These are phyloP conservation scores for Gila orcuttii DNA, from an alignment of 2,113 vertebrate species.

Conservation along the genomic window DNA sequence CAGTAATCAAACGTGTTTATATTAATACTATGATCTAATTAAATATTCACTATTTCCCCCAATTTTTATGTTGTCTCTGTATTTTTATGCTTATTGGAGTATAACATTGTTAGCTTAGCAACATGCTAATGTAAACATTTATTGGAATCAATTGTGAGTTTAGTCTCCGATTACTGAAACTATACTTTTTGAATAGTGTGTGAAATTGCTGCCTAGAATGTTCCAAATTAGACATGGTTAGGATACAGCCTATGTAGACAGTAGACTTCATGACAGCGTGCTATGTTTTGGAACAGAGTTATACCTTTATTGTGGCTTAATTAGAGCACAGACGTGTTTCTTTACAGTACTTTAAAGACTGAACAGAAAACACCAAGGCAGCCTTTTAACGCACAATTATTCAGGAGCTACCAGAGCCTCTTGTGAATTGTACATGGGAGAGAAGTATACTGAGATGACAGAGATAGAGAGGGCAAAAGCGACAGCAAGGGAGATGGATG, in stretches of 20 bases:
- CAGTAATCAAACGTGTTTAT: neutral
- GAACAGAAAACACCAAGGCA: constrained; percentile 3
- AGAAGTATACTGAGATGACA: constrained; percentile 18
- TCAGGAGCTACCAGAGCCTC: neutral
- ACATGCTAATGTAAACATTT: neutral
- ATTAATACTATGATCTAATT: no score
- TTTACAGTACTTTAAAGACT: neutral
- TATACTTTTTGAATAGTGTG: neutral
- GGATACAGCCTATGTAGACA: neutral
- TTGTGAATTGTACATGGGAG: neutral
- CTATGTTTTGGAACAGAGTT: neutral
- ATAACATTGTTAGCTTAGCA: neutral
- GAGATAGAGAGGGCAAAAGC: neutral
- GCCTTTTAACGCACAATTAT: neutral
- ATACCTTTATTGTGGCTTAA: neutral
- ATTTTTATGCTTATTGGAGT: neutral
- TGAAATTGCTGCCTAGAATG: neutral
- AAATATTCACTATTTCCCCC: neutral
- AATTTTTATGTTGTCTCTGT: neutral
- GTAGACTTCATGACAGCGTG: neutral
- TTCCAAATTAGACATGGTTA: neutral
- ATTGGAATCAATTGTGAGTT: neutral
- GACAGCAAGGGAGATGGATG: constrained; percentile 19
- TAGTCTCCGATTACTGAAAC: neutral
- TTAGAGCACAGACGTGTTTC: neutral